These are phyloP conservation scores for Steinernema feltiae DNA, from an alignment of 1,140 invertebrate genomes.

Conservation along the genomic window DNA sequence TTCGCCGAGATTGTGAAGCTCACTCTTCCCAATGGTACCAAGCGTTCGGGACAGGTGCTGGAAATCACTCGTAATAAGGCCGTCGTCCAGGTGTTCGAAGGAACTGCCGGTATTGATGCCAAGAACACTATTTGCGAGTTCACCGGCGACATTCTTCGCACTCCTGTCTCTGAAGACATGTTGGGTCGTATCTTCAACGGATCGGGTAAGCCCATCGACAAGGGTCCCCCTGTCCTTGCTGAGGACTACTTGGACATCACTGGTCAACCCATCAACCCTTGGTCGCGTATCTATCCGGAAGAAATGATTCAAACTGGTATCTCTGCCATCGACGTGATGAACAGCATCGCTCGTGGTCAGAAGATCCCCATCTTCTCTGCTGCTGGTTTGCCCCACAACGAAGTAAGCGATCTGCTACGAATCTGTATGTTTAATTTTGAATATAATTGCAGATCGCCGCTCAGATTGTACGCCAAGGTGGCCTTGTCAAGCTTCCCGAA, in stretches of 20 bases:
- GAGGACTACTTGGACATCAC: constrained; percentile 93
- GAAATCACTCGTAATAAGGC: constrained; percentile 94
- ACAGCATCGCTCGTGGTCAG: constrained; percentile 91
- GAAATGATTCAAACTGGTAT: constrained; percentile 99
- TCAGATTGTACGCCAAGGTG: constrained; percentile 96
- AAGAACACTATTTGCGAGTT: constrained; percentile 93
- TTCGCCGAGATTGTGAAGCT: constrained; percentile 93
- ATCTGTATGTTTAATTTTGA: neutral
- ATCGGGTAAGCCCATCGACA: constrained; percentile 94
- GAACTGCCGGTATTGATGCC: constrained; percentile 91
- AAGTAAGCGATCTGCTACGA: constrained; percentile 66
- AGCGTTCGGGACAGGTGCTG: constrained; percentile 85
- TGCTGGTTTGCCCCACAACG: constrained; percentile 91
- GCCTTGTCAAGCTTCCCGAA: constrained; percentile 81
- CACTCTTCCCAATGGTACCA: constrained; percentile 81
- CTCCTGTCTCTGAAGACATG: constrained; percentile 93
- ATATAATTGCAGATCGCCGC: constrained; percentile 75
- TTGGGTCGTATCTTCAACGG: constrained; percentile 93
- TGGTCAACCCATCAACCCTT: constrained; percentile 91
- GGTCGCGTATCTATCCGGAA: constrained; percentile 92
- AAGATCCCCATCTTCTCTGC: constrained; percentile 97
- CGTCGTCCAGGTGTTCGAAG: constrained; percentile 87
- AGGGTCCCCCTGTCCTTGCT: constrained; percentile 86
- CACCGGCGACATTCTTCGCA: constrained; percentile 87
- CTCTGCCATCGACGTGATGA: constrained; percentile 95